phyloP scores from a whole-genome alignment of 2,888 invertebrate genomes.

The Chorisops tibialis region DNA sequence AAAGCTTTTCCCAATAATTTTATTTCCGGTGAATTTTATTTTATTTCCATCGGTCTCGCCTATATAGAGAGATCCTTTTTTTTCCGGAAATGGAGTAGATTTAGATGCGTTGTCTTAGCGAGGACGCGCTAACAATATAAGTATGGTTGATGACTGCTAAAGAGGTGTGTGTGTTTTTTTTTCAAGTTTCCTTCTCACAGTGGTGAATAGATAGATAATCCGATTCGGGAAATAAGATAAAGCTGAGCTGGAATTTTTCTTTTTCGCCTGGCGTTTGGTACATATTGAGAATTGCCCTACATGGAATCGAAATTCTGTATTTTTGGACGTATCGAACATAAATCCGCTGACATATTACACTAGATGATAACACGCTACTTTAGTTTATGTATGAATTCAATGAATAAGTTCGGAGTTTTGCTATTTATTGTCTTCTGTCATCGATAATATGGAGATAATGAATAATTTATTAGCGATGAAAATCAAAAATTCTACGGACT shows the following conservation, averaged over 20 bases:
- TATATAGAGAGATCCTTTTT: neutral
- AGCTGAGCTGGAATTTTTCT: too few relatives aligned
- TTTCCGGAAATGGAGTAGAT: constrained; percentile 9
- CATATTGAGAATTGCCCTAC: too few relatives aligned
- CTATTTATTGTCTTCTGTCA: constrained; percentile 13
- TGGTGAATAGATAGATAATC: too few relatives aligned
- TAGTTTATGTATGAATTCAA: constrained; percentile 4
- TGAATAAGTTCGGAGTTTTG: constrained; percentile 15
- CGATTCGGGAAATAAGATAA: too few relatives aligned
- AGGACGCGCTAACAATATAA: constrained; percentile 6
- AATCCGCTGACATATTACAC: too few relatives aligned
- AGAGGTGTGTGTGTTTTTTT: neutral
- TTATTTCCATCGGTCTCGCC: constrained; percentile 8
- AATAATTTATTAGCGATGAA: constrained; percentile 10
- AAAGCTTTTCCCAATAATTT: constrained; percentile 28
- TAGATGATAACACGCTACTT: too few relatives aligned
- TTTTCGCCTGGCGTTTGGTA: too few relatives aligned
- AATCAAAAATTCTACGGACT: too few relatives aligned
- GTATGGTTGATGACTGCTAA: neutral
- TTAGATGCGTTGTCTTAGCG: neutral
- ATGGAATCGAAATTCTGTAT: too few relatives aligned
- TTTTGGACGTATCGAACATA: too few relatives aligned
- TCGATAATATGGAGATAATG: constrained; percentile 11
- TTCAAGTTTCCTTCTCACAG: too few relatives aligned
- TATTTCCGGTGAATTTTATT: constrained; percentile 22